A percentile compares a stretch with the other conserved stretches of the same genome.
These are phyloP conservation scores for Hydroisotoma schaefferi DNA, from an alignment of 2,888 invertebrate genomes.

Conservation along the genomic window DNA sequence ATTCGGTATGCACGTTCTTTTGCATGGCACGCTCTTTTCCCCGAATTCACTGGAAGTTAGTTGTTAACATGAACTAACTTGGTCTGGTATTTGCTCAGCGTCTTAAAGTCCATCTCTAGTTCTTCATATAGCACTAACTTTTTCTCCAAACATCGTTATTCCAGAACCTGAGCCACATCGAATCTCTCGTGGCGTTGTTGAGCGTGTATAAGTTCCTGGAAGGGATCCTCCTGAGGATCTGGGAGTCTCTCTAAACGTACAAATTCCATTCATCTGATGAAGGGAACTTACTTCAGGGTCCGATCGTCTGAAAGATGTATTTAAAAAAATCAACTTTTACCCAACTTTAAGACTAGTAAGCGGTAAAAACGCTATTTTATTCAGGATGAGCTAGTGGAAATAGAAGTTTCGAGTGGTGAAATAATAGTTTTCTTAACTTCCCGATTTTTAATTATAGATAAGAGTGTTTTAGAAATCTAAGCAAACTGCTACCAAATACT, in stretches of 20 bases:
- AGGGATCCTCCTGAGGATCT: constrained; percentile 51
- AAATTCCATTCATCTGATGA: constrained; percentile 49
- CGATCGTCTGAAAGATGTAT: constrained; percentile 31
- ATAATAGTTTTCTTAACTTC: too few relatives aligned
- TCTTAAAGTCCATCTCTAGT: not conserved
- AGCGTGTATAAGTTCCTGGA: constrained; percentile 47
- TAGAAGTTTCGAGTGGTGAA: too few relatives aligned
- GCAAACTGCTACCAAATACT: too few relatives aligned
- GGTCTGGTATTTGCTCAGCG: not conserved
- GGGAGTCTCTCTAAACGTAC: constrained; percentile 46
- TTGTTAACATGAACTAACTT: constrained; percentile 4
- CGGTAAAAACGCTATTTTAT: too few relatives aligned
- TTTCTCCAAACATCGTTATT: constrained; percentile 46
- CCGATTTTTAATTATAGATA: too few relatives aligned
- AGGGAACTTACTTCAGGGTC: constrained; percentile 49
- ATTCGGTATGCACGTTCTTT: not conserved
- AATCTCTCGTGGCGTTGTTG: constrained; percentile 47
- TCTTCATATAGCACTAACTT: constrained; percentile 49
- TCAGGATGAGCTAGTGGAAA: too few relatives aligned
- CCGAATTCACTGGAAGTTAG: constrained; percentile 1
- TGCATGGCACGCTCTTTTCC: constrained; percentile 2
- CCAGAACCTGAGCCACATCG: constrained; percentile 49
- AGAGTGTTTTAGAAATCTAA: too few relatives aligned
- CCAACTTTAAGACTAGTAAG: not conserved
- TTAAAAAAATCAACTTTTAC: not conserved